phyloP scores from a whole-genome alignment of 2,113 vertebrate genomes.

The Lonchura striata region DNA sequence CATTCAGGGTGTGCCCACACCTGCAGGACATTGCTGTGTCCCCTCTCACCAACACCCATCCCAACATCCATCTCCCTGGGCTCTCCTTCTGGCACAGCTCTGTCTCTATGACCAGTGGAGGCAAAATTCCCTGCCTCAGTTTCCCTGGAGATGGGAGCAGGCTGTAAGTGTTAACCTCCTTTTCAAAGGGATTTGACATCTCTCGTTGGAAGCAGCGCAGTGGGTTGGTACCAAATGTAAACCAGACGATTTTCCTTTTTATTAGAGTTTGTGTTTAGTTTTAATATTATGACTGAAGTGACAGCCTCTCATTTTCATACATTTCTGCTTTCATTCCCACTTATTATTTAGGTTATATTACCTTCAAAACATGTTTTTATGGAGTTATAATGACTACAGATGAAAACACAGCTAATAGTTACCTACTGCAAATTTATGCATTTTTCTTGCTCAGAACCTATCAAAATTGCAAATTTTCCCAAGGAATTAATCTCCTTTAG shows the following conservation, averaged over 20 bases:
- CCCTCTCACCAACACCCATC: neutral
- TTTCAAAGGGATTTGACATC: neutral
- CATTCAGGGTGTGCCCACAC: fast-evolving
- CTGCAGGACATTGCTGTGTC: fast-evolving
- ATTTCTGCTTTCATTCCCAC: neutral
- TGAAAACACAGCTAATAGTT: neutral
- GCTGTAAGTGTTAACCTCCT: neutral
- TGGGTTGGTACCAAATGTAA: neutral
- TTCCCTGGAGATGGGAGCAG: neutral
- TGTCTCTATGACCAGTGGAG: fast-evolving
- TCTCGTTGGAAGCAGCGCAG: fast-evolving
- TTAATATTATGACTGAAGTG: neutral
- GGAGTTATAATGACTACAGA: neutral
- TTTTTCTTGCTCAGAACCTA: neutral
- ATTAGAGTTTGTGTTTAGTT: neutral
- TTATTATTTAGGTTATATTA: neutral
- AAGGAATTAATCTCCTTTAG: neutral
- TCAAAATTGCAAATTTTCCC: neutral
- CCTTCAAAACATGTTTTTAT: neutral
- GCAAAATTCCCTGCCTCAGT: neutral
- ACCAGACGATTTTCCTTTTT: neutral
- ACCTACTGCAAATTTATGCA: neutral
- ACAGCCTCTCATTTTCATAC: neutral
- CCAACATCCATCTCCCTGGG: neutral
- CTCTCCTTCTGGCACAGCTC: fast-evolving